Base-by-base conservation (phyloP, 2,113 vertebrate genomes). In the Sialia sialis region DNA sequence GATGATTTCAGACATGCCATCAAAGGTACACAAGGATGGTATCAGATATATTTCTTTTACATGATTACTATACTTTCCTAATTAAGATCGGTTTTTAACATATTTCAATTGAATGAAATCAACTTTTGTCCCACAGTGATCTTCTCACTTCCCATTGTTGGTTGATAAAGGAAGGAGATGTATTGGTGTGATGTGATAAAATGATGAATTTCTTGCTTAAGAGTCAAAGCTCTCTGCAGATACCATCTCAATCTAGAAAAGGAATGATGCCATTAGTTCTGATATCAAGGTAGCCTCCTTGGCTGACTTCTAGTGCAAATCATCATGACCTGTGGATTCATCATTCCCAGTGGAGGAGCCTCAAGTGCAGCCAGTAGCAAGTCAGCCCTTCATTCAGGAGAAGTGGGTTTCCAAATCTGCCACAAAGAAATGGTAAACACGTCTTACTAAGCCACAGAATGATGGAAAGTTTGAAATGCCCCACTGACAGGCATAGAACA, bases 241-340 rank as follows among this genome's bases (percentile, higher is more conserved):
- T 93, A 87, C 55, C 30, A 87, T 96, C 93, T 94, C 82, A 82
- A 18, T 95, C 83, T 89, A 81, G 51, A 58, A 78, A 94, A 90
- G 68, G 59, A 95, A 96, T 66, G 59, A 93, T 93, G 59, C 55
- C 69, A 93, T 96, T 95, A 90, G 66, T 95, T 94, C 79, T 86
- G 64, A 52, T 76, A 30, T n/a, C 93, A 59, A 70, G 64, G 76
- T 51, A 88, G 67, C n/a, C 93, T 93, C 79, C 91, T 94, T 49
- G 48, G 26, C 67, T 85, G 87, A 68, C 59, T 87, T 63, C 15
- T 39, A 18, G 76, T 78, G 80, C 93, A 96, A 97, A 95, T 96
- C 95, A 93, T 60, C 39, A 30, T 74, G 93, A 74, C 75, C 76
- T 66, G 59, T 66, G 78, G 60, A 92, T 97, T 93, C 90, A 93